A percentile compares a stretch with the other conserved stretches of the same genome.
Conservation (phyloP, 2,888 invertebrate genomes). For the Lasioglossum lativentre region DNA sequence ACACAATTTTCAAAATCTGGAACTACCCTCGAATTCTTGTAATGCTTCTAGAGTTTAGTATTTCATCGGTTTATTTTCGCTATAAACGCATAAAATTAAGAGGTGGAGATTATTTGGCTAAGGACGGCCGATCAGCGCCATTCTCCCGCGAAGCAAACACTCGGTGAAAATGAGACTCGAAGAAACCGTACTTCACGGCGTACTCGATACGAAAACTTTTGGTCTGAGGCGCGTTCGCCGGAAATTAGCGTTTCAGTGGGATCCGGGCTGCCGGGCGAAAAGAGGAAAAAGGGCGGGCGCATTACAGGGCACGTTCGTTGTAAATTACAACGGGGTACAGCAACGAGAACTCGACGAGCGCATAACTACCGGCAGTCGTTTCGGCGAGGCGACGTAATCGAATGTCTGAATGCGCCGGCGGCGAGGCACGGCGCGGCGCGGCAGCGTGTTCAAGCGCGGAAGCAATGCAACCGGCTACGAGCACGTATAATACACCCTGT, state of each 20-base stretch:
- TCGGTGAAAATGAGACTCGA: background rate
- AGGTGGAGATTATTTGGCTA: background rate
- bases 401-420: constrained; percentile 26
- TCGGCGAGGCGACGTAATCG: constrained; percentile 34
- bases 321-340: constrained; percentile 17
- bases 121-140: background rate
- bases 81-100: background rate
- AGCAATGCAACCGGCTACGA: constrained; percentile 2
- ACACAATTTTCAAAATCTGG: background rate
- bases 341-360: constrained; percentile 22
- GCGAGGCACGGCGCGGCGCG: constrained; percentile 2
- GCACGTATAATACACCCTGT: constrained; percentile 52
- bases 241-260: background rate
- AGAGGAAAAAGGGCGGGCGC: background rate
- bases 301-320: background rate
- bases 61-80: background rate
- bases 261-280: background rate
- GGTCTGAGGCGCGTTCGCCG: background rate
- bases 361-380: constrained; percentile 22
- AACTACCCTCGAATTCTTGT: background rate
- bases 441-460: constrained; percentile 20
- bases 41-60: background rate
- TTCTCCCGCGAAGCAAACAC: background rate
- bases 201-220: background rate
- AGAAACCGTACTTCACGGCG: background rate